phyloP scores from a whole-genome alignment of 2,888 invertebrate species.

The Ochlodes sylvanus region DNA sequence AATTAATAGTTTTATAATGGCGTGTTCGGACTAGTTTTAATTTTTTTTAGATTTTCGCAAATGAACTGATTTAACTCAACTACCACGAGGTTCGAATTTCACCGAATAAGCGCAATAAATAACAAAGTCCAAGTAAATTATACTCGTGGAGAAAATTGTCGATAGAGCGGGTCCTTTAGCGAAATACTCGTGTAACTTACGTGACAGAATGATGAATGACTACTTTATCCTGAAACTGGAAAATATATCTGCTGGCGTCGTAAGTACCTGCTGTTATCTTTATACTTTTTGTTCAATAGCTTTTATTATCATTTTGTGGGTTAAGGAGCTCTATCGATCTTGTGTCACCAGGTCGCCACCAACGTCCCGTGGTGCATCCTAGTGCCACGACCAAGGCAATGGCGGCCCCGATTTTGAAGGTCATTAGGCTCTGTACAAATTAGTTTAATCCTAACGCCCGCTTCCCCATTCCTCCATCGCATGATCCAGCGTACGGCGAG shows the following conservation, averaged over 20 bases:
- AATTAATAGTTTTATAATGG: no score
- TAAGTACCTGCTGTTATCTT: constrained; percentile 8
- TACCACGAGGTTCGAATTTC: neutral
- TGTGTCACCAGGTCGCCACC: neutral
- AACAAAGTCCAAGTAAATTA: constrained; percentile 6
- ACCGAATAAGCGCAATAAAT: neutral
- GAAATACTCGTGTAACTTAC: constrained; percentile 14
- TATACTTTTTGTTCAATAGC: neutral
- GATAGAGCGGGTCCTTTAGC: constrained; percentile 3
- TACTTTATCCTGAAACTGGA: constrained; percentile 8
- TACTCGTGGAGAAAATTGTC: constrained; percentile 11
- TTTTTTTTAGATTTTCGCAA: no score
- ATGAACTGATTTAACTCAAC: no score
- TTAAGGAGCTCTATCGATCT: neutral
- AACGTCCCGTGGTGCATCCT: no score
- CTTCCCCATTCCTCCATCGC: no score
- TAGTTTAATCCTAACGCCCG: no score
- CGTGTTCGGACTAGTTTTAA: no score
- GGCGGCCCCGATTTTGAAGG: no score
- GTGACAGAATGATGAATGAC: constrained; percentile 16
- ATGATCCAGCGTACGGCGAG: no score
- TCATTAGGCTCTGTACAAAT: no score
- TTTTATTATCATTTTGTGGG: neutral
- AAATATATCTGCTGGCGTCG: neutral
- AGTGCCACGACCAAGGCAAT: no score